Base-by-base conservation (phyloP, 1,140 invertebrate genomes). In the Saccostrea cuccullata region DNA sequence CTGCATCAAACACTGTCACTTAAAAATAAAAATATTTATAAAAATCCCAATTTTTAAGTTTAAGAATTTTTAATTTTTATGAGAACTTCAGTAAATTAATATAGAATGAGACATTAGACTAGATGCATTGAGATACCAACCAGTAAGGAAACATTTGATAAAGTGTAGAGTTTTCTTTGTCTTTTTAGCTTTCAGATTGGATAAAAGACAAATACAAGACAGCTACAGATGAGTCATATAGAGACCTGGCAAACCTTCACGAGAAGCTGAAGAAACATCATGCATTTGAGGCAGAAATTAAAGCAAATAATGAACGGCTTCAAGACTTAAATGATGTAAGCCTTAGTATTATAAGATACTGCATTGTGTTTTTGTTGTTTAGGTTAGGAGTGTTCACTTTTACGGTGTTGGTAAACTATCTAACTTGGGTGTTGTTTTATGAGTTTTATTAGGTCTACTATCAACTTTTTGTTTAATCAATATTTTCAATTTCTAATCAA, bases 251-350 rank as follows among this genome's bases (percentile, higher is more conserved):
- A 64, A 99, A 99, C 93, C 95, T 99, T 64, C 98, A 98, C 88
- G 96, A 98, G 3, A 99, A 99, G 94, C 95, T 99, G 3, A 98
- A 99, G 94, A 99, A 99, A 93, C 99, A 99, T 93, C 98, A 99
- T 94, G 99, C 98, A 0, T 99, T 99, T 94, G 98, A 99, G 93
- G 96, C 98, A 26, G 99, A 99, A 94, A 94, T 99, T 9, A 94
- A 94, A n/a, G 98, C 99, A 12, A 99, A 99, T 95, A 98, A 98
- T n/a, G 98, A 99, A 92, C 96, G 99, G 56, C 91, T 95, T 15
- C 98, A 99, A 92, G 96, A 97, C 12, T 99, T 99, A 92, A 99
- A 99, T 95, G 95, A 96, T 94, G 95, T 95, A 90, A 84, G 88
- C 2, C 40, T 77, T 9, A 13, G 15, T 20, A 17, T 64, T n/a